A percentile compares a stretch with the other conserved stretches of the same genome.
These are phyloP conservation scores for Blomia tropicalis DNA, from an alignment of 2,888 invertebrate genomes.

Conservation along the genomic window DNA sequence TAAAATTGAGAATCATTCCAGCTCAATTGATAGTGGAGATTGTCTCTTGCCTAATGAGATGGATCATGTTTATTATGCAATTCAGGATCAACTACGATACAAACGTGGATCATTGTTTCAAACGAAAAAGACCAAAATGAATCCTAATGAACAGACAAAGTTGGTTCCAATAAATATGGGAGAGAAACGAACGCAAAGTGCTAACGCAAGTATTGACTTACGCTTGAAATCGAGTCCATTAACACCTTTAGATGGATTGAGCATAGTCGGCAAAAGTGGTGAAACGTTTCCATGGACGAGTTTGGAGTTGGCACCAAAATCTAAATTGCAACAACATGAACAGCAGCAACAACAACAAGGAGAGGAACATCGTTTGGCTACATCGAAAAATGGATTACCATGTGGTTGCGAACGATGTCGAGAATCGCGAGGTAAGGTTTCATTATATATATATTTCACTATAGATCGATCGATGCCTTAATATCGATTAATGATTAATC, in stretches of 20 bases:
- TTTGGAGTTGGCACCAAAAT: neutral
- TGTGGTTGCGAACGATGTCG: conserved; percentile 9
- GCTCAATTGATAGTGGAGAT: neutral
- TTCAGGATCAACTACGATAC: neutral
- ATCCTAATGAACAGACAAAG: neutral
- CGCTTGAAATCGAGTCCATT: neutral
- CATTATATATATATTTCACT: too few relatives aligned
- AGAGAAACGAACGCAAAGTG: neutral
- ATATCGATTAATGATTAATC: conserved; percentile 12
- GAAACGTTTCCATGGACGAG: neutral
- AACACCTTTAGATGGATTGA: neutral
- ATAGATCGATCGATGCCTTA: neutral
- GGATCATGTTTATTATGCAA: neutral
- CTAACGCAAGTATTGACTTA: neutral
- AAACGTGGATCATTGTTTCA: neutral
- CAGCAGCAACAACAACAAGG: neutral
- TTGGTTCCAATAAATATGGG: neutral
- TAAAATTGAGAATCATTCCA: neutral
- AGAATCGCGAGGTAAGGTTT: conserved; percentile 13
- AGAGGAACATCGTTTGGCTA: neutral
- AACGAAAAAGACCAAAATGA: neutral
- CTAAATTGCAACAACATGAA: neutral
- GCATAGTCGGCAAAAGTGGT: neutral
- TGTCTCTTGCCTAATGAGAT: neutral
- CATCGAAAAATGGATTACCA: conserved; percentile 13